Conservation (phyloP, 2,113 vertebrate species). For the Platysteira castanea region DNA sequence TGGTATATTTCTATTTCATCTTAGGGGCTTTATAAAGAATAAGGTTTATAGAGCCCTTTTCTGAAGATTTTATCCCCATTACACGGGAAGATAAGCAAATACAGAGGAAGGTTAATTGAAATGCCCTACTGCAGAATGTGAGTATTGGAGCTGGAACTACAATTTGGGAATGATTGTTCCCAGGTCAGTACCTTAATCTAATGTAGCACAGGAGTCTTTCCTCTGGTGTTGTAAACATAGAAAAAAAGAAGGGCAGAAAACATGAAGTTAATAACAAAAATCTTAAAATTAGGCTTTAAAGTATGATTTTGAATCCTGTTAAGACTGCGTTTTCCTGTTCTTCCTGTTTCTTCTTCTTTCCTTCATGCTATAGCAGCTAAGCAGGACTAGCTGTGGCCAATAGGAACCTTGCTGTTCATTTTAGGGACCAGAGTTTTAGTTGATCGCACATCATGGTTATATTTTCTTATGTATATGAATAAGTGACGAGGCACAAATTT, state of each 20-base stretch:
- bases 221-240: background rate
- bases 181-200: slow-evolving; percentile 10
- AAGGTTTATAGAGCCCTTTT: background rate
- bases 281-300: background rate
- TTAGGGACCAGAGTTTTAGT: background rate
- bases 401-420: background rate
- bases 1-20: background rate
- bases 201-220: background rate
- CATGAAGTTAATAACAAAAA: background rate
- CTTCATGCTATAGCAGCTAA: background rate
- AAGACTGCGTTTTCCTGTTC: background rate
- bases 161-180: slow-evolving; percentile 16
- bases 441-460: background rate
- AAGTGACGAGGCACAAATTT: background rate
- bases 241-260: background rate
- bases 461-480: background rate
- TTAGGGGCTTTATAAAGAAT: background rate
- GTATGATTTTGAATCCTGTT: background rate
- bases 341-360: background rate
- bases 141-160: slow-evolving; percentile 16
- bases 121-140: slow-evolving; percentile 1
- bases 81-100: slow-evolving; percentile 39
- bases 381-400: background rate
- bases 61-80: slow-evolving; percentile 22
- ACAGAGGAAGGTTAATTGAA: slow-evolving; percentile 50